Base-by-base conservation (phyloP, 2,888 invertebrate species). In the Troides helena region DNA sequence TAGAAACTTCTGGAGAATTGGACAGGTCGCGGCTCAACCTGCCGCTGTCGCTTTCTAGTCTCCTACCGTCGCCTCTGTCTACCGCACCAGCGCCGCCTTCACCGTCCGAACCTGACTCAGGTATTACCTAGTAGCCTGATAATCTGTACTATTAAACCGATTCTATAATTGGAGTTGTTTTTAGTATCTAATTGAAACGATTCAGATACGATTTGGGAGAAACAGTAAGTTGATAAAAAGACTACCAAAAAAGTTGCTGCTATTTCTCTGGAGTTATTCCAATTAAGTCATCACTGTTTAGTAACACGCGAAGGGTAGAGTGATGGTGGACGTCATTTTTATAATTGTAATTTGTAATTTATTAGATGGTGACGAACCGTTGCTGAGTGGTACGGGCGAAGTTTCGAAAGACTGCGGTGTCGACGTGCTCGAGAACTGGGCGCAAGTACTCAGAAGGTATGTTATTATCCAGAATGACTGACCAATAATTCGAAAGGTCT, bases 371-470 rank as follows among this genome's bases (percentile, higher is more conserved):
- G 98, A 98, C 81, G 99, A 99, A 81, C 99, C 99, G 0, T 92
- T 99, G 73, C 93, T 99, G n/a, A 99, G 99, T 87, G 99, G 99
- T 0, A 99, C 99, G 6, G 99, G 99, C 0, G 95, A 97, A 81
- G 99, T 99, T 1, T 98, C 98, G 0, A 99, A 98, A 85, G 99
- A 99, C 81, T 99, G 99, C 82, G 96, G 97, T 0, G 98, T 97
- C 83, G 97, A 97, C 76, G 97, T 98, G 63, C 93, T 99, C 62
- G 97, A 97, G 68, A 97, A 96, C 78, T 99, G 99, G 99, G 96
- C 96, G 67, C 98, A 98, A 82, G 96, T 98, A 17, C 86, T 97
- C 10, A 94, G 95, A 70, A 96, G 95, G 89, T 96, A 94, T 58
- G 43, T 46, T 6, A 46, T 14, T 14, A 14, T 46, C 12, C 14